Evolutionary conservation across 2,797 vertebrate species (phyloP).

Genomic region (Hemitrygon akajei): DNA sequence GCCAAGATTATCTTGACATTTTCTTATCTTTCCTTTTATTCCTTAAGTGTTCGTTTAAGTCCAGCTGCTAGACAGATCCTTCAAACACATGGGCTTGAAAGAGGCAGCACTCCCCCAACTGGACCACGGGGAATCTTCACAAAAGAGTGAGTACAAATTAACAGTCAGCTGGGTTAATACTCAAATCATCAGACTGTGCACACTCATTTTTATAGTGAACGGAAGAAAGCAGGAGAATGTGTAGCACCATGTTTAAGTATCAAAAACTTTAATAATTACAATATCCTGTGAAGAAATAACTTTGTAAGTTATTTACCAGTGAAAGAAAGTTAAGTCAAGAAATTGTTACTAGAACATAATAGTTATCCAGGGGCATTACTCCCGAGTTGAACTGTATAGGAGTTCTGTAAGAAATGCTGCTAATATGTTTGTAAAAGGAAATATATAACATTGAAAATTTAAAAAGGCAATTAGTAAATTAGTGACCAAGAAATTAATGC

Average conservation of each 20-base stretch:
- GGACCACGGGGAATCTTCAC: constrained; percentile 86
- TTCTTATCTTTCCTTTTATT: constrained; percentile 40
- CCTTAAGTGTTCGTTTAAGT: constrained; percentile 75
- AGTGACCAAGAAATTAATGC: background rate
- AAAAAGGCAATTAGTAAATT: background rate
- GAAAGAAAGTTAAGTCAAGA: no score
- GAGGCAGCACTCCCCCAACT: constrained; percentile 64
- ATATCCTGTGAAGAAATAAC: background rate
- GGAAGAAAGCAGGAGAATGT: background rate
- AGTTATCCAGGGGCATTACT: background rate
- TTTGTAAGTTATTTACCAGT: background rate
- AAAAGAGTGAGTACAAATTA: constrained; percentile 76
- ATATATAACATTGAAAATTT: background rate
- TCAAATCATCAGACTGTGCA: no score
- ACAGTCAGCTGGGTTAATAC: background rate
- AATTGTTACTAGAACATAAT: background rate
- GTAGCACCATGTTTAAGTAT: background rate
- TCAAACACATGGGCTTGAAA: constrained; percentile 72
- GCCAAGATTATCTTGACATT: background rate
- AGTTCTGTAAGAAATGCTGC: background rate
- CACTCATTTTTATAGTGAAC: background rate
- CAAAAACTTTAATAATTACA: background rate
- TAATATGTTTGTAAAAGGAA: background rate
- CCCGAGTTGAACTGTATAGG: background rate
- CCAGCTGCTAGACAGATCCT: constrained; percentile 88